Percentiles rank a stretch among this genome's conserved stretches.
Evolutionary conservation across 2,113 vertebrate genomes (phyloP).

Genomic region (Ahaetulla prasina): DNA sequence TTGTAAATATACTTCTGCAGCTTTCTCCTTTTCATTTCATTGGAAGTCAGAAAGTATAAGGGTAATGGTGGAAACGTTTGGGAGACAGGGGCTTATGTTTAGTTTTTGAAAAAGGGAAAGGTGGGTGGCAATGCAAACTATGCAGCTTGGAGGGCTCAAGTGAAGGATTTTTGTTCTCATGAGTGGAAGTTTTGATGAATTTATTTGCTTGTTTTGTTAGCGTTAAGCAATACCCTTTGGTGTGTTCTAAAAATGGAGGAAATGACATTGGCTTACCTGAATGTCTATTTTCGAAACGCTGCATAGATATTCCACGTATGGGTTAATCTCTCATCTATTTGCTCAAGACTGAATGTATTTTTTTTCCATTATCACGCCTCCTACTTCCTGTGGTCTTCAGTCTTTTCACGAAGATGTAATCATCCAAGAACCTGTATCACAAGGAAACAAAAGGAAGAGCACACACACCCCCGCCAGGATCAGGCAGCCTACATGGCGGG

Average conservation of each 20-base stretch:
- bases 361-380: no score
- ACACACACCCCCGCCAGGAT: no score
- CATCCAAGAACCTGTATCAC: no score
- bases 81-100: not conserved
- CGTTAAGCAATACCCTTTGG: not conserved
- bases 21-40: not conserved
- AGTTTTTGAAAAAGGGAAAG: not conserved
- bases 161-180: not conserved
- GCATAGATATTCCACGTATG: no score
- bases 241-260: not conserved
- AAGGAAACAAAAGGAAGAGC: no score
- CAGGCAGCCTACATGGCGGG: no score
- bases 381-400: no score
- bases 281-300: no score
- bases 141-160: not conserved
- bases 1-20: not conserved
- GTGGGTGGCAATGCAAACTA: not conserved
- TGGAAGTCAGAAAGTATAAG: not conserved
- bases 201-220: not conserved
- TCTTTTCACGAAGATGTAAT: no score
- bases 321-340: no score
- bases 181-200: not conserved
- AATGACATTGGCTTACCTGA: no score
- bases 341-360: no score
- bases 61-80: not conserved